Evolutionary conservation across 2,888 invertebrate species (phyloP).

Genomic region (Drosophila vallismaia): DNA sequence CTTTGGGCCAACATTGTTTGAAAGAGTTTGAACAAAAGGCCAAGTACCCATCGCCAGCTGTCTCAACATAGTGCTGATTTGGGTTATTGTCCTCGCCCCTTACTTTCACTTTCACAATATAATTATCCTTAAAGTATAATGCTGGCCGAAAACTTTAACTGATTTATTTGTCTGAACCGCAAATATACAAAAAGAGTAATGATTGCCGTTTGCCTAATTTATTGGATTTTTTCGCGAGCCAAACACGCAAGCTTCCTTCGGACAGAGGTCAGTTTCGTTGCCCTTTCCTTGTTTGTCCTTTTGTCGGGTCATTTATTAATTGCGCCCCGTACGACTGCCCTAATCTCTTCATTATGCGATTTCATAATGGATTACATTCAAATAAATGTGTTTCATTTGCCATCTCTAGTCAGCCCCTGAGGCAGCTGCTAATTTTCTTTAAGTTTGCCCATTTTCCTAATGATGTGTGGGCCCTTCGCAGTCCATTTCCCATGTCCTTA

Average conservation of each 20-base stretch:
- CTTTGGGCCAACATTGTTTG: slow-evolving; percentile 53
- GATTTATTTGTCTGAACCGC: slow-evolving; percentile 65
- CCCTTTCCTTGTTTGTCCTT: slow-evolving; percentile 7
- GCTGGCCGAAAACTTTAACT: slow-evolving; percentile 29
- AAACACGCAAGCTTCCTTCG: slow-evolving; percentile 61
- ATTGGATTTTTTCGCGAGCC: slow-evolving; percentile 60
- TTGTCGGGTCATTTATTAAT: slow-evolving; percentile 74
- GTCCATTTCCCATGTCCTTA: slow-evolving; percentile 2
- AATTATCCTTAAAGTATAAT: slow-evolving; percentile 22
- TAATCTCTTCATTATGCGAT: slow-evolving; percentile 79
- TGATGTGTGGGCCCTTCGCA: slow-evolving; percentile 54
- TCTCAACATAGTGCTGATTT: slow-evolving; percentile 29
- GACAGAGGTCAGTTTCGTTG: slow-evolving; percentile 24
- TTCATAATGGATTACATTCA: slow-evolving; percentile 80
- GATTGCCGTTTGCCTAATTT: slow-evolving; percentile 72
- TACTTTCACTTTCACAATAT: not conserved
- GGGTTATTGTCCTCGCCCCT: slow-evolving; percentile 16
- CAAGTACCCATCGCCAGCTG: slow-evolving; percentile 60
- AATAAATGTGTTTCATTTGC: slow-evolving; percentile 75
- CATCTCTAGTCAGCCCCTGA: slow-evolving; percentile 27
- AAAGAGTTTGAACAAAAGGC: slow-evolving; percentile 58
- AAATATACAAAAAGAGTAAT: slow-evolving; percentile 58
- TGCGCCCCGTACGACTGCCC: slow-evolving; percentile 72
- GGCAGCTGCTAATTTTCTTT: slow-evolving; percentile 69
- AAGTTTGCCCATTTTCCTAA: slow-evolving; percentile 76